phyloP scores from a whole-genome alignment of 2,113 vertebrate genomes.

The Emydura subglobosa region DNA sequence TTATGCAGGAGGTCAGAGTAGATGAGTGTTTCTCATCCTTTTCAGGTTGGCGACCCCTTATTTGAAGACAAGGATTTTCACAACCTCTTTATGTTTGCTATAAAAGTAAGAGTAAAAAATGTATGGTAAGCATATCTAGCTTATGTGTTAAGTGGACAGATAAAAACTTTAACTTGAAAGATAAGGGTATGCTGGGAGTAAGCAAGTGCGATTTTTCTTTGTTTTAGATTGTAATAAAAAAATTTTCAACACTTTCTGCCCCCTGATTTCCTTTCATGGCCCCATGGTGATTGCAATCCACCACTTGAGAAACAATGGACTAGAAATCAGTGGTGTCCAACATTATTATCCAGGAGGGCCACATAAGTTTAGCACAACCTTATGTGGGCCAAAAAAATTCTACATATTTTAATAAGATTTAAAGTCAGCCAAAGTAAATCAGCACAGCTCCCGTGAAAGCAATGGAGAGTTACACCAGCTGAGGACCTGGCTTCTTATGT shows the following conservation, averaged over 20 bases:
- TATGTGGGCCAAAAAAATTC: no score
- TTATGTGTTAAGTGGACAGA: background rate
- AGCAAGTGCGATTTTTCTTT: background rate
- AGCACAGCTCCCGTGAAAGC: no score
- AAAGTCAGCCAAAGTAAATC: no score
- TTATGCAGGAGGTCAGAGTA: background rate
- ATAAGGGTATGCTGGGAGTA: background rate
- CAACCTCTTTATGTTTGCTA: background rate
- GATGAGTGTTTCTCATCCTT: background rate
- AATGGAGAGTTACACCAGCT: no score
- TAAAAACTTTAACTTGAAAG: background rate
- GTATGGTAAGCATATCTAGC: background rate
- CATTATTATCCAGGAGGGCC: no score
- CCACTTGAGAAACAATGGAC: background rate
- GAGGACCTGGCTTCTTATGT: no score
- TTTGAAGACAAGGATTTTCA: background rate
- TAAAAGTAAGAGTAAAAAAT: background rate
- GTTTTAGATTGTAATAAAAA: background rate
- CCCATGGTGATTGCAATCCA: background rate
- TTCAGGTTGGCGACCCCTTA: background rate
- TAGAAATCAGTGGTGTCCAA: no score
- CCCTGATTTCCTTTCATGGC: background rate
- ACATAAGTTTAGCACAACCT: no score
- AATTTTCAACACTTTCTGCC: background rate
- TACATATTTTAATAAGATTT: no score